Evolutionary conservation across 2,113 vertebrate species (phyloP).

Genomic region (Lophotis ruficrista): DNA sequence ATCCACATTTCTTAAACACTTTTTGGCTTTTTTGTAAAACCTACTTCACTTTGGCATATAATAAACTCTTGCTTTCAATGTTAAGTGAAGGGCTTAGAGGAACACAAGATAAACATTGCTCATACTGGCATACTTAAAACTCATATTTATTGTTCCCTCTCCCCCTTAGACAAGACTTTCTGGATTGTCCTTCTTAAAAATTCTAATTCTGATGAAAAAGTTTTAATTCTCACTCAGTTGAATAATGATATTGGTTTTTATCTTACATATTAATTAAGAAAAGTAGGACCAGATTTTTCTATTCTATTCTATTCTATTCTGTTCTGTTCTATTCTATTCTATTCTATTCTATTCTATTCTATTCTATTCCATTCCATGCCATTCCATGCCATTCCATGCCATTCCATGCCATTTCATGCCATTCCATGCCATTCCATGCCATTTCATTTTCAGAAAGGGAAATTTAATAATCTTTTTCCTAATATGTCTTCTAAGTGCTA

Average conservation of each 20-base stretch:
- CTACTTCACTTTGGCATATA: background rate
- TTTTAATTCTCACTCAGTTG: background rate
- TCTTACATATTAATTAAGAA: background rate
- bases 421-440: too few species aligned
- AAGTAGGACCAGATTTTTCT: background rate
- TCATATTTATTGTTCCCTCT: background rate
- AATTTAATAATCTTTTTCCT: background rate
- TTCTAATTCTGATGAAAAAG: background rate
- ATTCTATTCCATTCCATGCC: too few species aligned
- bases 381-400: background rate
- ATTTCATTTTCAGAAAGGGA: background rate
- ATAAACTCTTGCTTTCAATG: background rate
- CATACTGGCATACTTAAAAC: background rate
- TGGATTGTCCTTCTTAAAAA: background rate
- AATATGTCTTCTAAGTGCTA: fast-evolving
- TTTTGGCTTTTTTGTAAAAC: background rate
- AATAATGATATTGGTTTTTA: background rate
- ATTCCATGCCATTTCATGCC: too few species aligned
- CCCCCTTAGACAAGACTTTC: background rate
- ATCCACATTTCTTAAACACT: background rate
- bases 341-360: background rate
- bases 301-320: background rate
- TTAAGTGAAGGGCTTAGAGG: background rate
- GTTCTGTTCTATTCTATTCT: background rate
- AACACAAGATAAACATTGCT: background rate